Evolutionary conservation across 2,888 invertebrate species (phyloP).

Genomic region (Idaea dimidiata): DNA sequence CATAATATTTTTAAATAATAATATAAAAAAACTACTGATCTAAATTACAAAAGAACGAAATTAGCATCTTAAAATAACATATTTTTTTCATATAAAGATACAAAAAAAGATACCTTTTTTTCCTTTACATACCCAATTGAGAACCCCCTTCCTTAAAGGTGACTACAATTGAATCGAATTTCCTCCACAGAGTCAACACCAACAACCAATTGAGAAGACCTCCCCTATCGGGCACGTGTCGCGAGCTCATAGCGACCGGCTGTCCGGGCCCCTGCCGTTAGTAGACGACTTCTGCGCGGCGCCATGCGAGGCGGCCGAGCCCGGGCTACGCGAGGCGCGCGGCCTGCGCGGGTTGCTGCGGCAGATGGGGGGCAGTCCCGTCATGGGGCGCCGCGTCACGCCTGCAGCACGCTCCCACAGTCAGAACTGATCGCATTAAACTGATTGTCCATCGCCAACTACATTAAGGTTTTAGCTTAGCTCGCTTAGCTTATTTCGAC

Average conservation of each 20-base stretch:
- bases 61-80: too few species aligned
- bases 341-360: conserved; percentile 89
- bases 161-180: neutral
- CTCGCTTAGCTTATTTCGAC: too few species aligned
- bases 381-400: conserved; percentile 88
- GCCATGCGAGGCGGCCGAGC: conserved; percentile 87
- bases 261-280: conserved; percentile 85
- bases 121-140: too few species aligned
- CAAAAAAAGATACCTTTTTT: too few species aligned
- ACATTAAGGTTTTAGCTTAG: too few species aligned
- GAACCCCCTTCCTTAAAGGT: too few species aligned
- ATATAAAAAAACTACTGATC: too few species aligned
- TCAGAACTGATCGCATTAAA: conserved; percentile 57
- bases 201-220: conserved; percentile 53
- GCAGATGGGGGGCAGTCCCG: conserved; percentile 92
- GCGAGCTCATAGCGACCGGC: conserved; percentile 76
- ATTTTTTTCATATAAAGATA: too few species aligned
- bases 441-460: too few species aligned
- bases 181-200: conserved; percentile 36
- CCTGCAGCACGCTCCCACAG: conserved; percentile 73
- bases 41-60: too few species aligned
- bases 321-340: conserved; percentile 83
- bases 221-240: conserved; percentile 82
- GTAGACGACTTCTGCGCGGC: conserved; percentile 96
- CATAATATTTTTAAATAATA: too few species aligned